Evolutionary conservation across 2,888 invertebrate genomes (phyloP).

Genomic region (Apamea epomidion): DNA sequence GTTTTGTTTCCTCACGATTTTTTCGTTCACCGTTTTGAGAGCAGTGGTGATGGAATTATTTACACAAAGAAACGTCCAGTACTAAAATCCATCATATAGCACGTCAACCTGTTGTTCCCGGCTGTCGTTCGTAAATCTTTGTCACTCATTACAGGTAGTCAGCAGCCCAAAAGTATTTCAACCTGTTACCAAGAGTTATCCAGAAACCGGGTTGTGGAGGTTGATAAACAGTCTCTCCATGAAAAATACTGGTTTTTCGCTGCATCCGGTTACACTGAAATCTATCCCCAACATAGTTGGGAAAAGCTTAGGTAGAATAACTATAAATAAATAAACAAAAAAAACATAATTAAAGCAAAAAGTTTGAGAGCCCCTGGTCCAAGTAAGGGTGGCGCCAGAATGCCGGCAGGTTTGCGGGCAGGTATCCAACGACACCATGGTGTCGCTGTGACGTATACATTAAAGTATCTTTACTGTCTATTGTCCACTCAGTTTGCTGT

Average conservation of each 20-base stretch:
- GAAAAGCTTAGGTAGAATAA: not conserved
- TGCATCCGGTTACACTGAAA: not conserved
- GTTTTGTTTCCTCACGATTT: too few relatives aligned
- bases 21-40: too few relatives aligned
- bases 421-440: constrained; percentile 75
- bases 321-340: not conserved
- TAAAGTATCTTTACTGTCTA: constrained; percentile 34
- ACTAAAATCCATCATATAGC: too few relatives aligned
- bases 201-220: too few relatives aligned
- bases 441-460: constrained; percentile 53
- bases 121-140: too few relatives aligned
- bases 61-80: too few relatives aligned
- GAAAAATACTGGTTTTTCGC: not conserved
- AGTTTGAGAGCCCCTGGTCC: constrained; percentile 73
- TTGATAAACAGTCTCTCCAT: not conserved
- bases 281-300: too few relatives aligned
- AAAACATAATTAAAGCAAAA: not conserved
- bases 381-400: constrained; percentile 81
- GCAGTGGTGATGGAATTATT: too few relatives aligned
- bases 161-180: too few relatives aligned
- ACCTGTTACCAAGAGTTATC: too few relatives aligned
- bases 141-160: too few relatives aligned
- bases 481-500: constrained; percentile 17
- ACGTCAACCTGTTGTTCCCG: too few relatives aligned
- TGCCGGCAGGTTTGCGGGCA: constrained; percentile 79